Base-by-base conservation (phyloP, 2,797 vertebrate species). In the Molossus alvarezi region DNA sequence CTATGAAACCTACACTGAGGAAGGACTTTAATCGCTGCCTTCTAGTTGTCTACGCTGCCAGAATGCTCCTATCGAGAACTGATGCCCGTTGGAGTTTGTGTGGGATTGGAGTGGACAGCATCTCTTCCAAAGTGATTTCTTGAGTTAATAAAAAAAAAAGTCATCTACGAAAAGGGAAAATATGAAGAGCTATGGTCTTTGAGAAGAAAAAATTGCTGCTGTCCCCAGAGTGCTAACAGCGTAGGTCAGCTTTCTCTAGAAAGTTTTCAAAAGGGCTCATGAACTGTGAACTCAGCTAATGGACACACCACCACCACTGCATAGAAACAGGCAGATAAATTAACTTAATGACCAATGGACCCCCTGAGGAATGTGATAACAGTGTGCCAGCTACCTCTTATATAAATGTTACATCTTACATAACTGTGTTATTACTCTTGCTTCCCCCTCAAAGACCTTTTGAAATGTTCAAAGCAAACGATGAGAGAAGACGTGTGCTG, bases 391-490 rank as follows among this genome's bases (percentile, higher is more conserved):
- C 64, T 83, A 88, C 60, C 53, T 86, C 82, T 76, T 60, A 58
- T 53, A 65, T 73, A 93, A 94, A 95, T 94, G 85, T 53, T 95
- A 95, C 86, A 81, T 90, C 89, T 87, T 84, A 94, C 14, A 87
- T 75, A 84, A 92, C 79, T 91, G 45, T 94, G 90, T 58, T 86
- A 65, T 95, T 95, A 87, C 57, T 25, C 62, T 69, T 87, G n/a
- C 76, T 12, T 71, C 7, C 25, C 45, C 67, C 81, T 80, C 72
- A 95, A 95, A 97, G 92, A 88, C 75, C 73, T 92, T 96, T 88
- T 81, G 96, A 96, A 92, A 48, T 86, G 12, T 92, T 96, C 81
- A 96, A 91, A 88, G 96, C n/a, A 94, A 94, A 80, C 94, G 77
- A 89, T 75, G 95, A 94, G 77, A 89, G 0, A 92, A 72, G 41